Base-by-base conservation (phyloP, 1,140 invertebrate genomes). In the Thereuonema tuberculata region DNA sequence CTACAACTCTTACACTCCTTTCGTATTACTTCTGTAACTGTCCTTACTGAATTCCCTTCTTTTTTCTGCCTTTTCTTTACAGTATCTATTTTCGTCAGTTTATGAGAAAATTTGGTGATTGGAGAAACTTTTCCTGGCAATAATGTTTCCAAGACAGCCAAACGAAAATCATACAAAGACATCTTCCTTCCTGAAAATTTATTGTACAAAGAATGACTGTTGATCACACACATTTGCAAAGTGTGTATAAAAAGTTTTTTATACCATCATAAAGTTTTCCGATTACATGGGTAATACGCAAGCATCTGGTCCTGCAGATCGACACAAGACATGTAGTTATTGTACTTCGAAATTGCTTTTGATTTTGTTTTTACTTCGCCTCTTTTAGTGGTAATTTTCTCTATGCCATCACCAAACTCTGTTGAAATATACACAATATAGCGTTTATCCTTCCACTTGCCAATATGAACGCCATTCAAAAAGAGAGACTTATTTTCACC, bases 361-460 rank as follows among this genome's bases (percentile, higher is more conserved):
- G 50, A 43, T 54, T 58, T 58, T 26, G 29, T 58, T 14, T 9
- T 52, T 20, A 9, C 20, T 20, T 52, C 20, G 20, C 49, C 49
- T 52, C 5, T 21, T 52, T n/a, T 46, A 20, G 14, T 46, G 28
- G 26, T 37, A 15, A 27, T 26, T 14, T 14, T 3, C 29, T 58
- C 62, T 54, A 66, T 67, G 62, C 62, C 53, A 56, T 62, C 31
- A 5, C 17, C 17, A 9, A 9, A 17, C 31, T 5, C 31, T 37
- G 31, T 37, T 9, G 5, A 9, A 37, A 37, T 37, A 9, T 9
- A 9, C 31, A 37, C 5, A 9, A 37, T 17, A 37, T 37, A 5
- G 5, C 31, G 5, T 17, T 17, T 37, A 9, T 37, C 31, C 17
- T 37, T 37, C 31, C 31, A 37, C 17, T 37, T 37, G 5, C 5